Percentiles rank a stretch among this genome's conserved stretches.
Evolutionary conservation across 2,797 vertebrate species (phyloP).

Genomic region (Gadopsis marmoratus): DNA sequence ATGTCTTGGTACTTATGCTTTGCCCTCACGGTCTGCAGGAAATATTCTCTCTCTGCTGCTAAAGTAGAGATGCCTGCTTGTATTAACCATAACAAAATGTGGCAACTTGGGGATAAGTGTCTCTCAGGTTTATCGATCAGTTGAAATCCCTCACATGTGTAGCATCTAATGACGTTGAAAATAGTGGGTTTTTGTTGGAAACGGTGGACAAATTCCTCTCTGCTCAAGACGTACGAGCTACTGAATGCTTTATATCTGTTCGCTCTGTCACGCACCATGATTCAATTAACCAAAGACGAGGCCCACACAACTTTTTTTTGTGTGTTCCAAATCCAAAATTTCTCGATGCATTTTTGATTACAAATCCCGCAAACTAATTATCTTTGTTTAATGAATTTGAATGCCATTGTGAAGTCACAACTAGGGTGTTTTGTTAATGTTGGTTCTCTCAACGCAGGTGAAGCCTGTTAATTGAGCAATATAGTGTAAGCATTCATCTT

Average conservation of each 20-base stretch:
- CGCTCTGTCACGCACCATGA: neutral
- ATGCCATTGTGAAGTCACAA: neutral
- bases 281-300: neutral
- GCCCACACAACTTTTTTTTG: neutral
- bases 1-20: constrained; percentile 23
- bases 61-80: constrained; percentile 28
- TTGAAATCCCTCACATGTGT: constrained; percentile 53
- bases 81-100: constrained; percentile 52
- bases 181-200: constrained; percentile 38
- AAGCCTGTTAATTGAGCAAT: neutral
- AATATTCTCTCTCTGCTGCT: constrained; percentile 35
- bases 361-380: neutral
- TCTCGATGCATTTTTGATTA: neutral
- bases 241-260: constrained; percentile 10
- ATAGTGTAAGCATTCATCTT: neutral
- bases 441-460: neutral
- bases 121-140: constrained; percentile 68
- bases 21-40: constrained; percentile 28
- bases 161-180: constrained; percentile 63
- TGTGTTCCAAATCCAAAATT: neutral
- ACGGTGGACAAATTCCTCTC: constrained; percentile 34
- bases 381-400: neutral
- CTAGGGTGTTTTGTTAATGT: neutral
- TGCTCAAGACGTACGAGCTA: neutral
- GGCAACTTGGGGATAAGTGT: constrained; percentile 47